phyloP scores from a whole-genome alignment of 2,888 invertebrate species.

The Coleophora deauratella region DNA sequence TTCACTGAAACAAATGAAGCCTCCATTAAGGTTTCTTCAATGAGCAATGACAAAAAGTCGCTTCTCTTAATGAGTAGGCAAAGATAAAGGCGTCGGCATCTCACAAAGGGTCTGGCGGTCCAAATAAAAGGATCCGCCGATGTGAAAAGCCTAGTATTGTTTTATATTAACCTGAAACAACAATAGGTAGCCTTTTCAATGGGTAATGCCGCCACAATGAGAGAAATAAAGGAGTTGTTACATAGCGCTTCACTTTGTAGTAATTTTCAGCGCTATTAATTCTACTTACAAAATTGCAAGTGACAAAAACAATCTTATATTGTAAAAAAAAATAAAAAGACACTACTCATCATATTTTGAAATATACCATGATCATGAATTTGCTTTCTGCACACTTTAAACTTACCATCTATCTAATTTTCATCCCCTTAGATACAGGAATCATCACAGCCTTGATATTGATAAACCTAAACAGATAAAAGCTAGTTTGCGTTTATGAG shows the following conservation, averaged over 20 bases:
- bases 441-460: too few relatives aligned
- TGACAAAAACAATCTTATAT: too few relatives aligned
- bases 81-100: slow-evolving; percentile 57
- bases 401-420: too few relatives aligned
- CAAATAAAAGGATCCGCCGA: slow-evolving; percentile 59
- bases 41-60: slow-evolving; percentile 23
- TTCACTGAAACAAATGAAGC: slow-evolving; percentile 3
- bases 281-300: too few relatives aligned
- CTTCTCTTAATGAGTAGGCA: slow-evolving; percentile 57
- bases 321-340: too few relatives aligned
- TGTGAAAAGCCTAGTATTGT: slow-evolving; percentile 67
- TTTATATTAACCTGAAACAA: slow-evolving; percentile 71
- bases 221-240: slow-evolving; percentile 29
- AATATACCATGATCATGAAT: too few relatives aligned
- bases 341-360: too few relatives aligned
- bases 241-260: slow-evolving; percentile 29
- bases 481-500: too few relatives aligned
- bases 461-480: too few relatives aligned
- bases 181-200: slow-evolving; percentile 73
- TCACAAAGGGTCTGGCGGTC: slow-evolving; percentile 44
- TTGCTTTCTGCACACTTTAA: too few relatives aligned
- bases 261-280: too few relatives aligned
- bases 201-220: slow-evolving; percentile 69
- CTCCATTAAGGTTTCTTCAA: slow-evolving; percentile 10
- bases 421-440: too few relatives aligned